A percentile compares a stretch with the other conserved stretches of the same genome.
Evolutionary conservation across 2,888 invertebrate genomes (phyloP).

Genomic region (Neoaliturus tenellus): DNA sequence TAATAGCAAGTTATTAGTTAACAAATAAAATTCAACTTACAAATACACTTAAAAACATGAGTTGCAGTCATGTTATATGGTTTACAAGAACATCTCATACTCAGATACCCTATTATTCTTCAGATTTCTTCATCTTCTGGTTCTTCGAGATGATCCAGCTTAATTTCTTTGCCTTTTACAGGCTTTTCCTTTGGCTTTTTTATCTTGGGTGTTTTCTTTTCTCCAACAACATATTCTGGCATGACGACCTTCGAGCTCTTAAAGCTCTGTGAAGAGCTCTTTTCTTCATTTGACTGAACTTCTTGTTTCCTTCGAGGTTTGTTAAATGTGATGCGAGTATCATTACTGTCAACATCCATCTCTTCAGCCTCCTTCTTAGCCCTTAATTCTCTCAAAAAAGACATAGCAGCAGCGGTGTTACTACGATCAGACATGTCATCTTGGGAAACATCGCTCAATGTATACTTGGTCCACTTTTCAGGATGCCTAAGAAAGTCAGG

Average conservation of each 20-base stretch:
- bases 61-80: too few relatives aligned
- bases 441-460: constrained; percentile 83
- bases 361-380: constrained; percentile 70
- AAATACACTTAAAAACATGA: too few relatives aligned
- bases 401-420: constrained; percentile 86
- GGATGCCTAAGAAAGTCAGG: constrained; percentile 82
- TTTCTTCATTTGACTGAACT: neutral
- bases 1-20: too few relatives aligned
- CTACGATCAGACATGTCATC: constrained; percentile 87
- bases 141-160: constrained; percentile 76
- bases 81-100: too few relatives aligned
- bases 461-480: constrained; percentile 88
- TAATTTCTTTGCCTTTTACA: constrained; percentile 72
- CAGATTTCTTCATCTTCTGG: constrained; percentile 69
- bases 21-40: too few relatives aligned
- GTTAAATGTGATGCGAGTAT: constrained; percentile 9
- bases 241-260: constrained; percentile 83
- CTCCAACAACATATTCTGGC: constrained; percentile 90
- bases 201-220: constrained; percentile 75
- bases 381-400: constrained; percentile 81
- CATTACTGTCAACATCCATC: constrained; percentile 62
- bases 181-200: constrained; percentile 67
- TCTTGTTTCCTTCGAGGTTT: constrained; percentile 65
- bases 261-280: constrained; percentile 73
- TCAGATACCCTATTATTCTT: too few relatives aligned